A percentile compares a stretch with the other conserved stretches of the same genome.
phyloP scores from a whole-genome alignment of 2,113 vertebrate genomes.

The Pimephales promelas region DNA sequence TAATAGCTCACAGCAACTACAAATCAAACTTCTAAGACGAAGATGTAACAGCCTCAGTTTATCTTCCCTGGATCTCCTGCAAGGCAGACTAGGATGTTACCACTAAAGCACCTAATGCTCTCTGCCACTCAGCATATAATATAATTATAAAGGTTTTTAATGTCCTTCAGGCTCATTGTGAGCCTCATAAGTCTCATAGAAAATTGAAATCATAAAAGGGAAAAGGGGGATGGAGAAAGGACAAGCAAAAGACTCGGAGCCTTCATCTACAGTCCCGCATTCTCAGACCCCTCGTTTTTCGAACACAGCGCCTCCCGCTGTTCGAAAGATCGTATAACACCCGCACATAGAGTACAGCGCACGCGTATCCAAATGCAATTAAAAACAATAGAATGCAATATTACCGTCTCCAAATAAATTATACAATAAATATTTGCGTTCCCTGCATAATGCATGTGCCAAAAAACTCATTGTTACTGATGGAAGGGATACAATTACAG shows the following conservation, averaged over 20 bases:
- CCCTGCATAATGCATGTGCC: no score
- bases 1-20: background rate
- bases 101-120: background rate
- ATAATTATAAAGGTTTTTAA: constrained; percentile 18
- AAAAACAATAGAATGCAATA: no score
- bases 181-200: constrained; percentile 13
- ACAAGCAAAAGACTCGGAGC: background rate
- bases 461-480: no score
- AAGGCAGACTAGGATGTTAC: background rate
- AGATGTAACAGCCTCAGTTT: background rate
- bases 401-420: no score
- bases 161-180: background rate
- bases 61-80: constrained; percentile 14
- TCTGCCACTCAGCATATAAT: constrained; percentile 6
- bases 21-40: constrained; percentile 2
- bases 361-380: no score
- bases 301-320: no score
- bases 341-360: no score
- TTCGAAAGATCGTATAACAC: no score
- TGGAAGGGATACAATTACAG: no score
- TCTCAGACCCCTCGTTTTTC: no score
- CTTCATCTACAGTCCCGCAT: no score
- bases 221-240: background rate
- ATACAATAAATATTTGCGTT: no score
- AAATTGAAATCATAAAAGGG: constrained; percentile 1